Percentiles rank a stretch among this genome's conserved stretches.
phyloP scores from a whole-genome alignment of 2,113 vertebrate genomes.

The Nothoprocta perdicaria region DNA sequence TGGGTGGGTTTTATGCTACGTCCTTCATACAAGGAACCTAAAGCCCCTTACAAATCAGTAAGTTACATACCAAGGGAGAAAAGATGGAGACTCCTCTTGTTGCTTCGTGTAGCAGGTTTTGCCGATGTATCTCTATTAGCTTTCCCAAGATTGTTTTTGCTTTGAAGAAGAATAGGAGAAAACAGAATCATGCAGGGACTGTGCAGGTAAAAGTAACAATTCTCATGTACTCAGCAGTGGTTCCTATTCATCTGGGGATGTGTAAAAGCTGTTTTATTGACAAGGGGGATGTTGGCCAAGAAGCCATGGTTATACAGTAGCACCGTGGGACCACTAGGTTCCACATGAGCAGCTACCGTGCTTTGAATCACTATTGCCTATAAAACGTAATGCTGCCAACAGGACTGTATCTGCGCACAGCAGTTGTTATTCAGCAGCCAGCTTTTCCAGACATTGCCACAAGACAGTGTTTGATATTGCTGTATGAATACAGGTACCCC shows the following conservation, averaged over 20 bases:
- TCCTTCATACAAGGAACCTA: neutral
- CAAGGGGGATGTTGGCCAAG: conserved; percentile 7
- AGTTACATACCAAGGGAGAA: neutral
- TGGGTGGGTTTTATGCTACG: neutral
- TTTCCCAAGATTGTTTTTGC: conserved; percentile 22
- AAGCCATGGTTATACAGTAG: neutral
- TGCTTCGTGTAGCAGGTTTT: neutral
- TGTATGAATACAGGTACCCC: neutral
- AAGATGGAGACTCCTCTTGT: neutral
- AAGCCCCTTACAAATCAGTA: conserved; percentile 16
- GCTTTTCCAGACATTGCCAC: neutral
- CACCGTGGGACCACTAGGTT: conserved; percentile 3
- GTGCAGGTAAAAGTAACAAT: neutral
- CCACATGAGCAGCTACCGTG: neutral
- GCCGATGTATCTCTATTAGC: neutral
- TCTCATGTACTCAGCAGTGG: conserved; percentile 13
- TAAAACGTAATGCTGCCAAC: neutral
- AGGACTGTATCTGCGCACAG: neutral
- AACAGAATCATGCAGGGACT: neutral
- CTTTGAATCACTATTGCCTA: conserved; percentile 13
- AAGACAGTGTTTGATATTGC: neutral
- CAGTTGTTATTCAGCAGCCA: neutral
- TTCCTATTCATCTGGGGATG: neutral
- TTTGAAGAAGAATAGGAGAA: conserved; percentile 11
- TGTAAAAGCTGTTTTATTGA: conserved; percentile 19